These are phyloP conservation scores for Drosophila pruinosa DNA, from an alignment of 1,140 invertebrate species.

Conservation along the genomic window DNA sequence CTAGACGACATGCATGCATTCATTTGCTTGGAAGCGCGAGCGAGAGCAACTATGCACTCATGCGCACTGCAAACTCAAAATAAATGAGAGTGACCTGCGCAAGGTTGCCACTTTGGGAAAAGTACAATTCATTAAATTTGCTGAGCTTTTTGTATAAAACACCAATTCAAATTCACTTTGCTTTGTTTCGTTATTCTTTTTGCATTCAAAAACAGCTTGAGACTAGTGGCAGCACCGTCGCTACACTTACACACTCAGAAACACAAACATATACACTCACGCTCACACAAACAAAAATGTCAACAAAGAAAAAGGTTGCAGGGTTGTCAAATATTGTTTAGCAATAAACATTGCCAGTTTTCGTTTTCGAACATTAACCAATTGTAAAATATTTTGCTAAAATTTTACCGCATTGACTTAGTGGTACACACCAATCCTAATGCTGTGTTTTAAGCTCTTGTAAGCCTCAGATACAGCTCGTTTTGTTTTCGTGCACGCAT, in stretches of 20 bases:
- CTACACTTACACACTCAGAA: neutral
- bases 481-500: conserved; percentile 14
- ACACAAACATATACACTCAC: conserved; percentile 5
- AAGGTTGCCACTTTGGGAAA: conserved; percentile 44
- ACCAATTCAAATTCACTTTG: neutral
- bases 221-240: conserved; percentile 25
- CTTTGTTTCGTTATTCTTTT: neutral
- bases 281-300: conserved; percentile 40
- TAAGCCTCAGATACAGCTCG: neutral
- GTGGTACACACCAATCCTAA: neutral
- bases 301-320: conserved; percentile 51
- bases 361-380: neutral
- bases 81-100: conserved; percentile 43
- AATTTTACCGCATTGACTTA: neutral
- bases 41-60: conserved; percentile 38
- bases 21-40: conserved; percentile 11
- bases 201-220: neutral
- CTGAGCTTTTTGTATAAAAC: neutral
- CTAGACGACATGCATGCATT: conserved; percentile 31
- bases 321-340: conserved; percentile 37
- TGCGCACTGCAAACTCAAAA: conserved; percentile 26
- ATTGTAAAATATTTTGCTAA: neutral
- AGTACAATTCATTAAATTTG: conserved; percentile 5
- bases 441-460: neutral
- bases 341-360: conserved; percentile 10